These are phyloP conservation scores for Stomatorhinus walkeri DNA, from an alignment of 2,797 vertebrate species.

Conservation along the genomic window DNA sequence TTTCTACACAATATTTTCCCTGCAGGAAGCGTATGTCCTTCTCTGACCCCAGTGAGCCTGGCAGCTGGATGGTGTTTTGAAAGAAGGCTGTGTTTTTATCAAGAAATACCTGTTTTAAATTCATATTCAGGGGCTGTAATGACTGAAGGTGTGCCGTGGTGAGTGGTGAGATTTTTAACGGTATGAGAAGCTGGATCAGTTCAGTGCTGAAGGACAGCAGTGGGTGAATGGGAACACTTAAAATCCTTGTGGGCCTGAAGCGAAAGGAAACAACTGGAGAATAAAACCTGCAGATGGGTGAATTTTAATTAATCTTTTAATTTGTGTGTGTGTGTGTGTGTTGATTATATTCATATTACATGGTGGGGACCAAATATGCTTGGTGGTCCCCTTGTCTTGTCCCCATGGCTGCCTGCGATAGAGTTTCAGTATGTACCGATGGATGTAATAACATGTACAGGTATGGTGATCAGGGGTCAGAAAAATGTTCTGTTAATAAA, in stretches of 20 bases:
- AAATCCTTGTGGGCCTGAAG: background rate
- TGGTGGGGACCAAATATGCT: background rate
- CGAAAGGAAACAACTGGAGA: background rate
- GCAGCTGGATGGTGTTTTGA: background rate
- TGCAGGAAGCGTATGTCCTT: background rate
- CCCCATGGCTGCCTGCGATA: background rate
- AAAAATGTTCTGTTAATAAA: background rate
- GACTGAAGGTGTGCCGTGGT: background rate
- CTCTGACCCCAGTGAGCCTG: background rate
- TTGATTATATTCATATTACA: background rate
- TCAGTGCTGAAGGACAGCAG: background rate
- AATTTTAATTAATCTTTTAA: background rate
- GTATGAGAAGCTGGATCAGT: background rate
- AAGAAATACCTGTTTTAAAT: background rate
- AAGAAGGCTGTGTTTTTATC: background rate
- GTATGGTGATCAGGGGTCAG: background rate
- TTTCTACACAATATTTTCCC: background rate
- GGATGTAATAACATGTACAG: background rate
- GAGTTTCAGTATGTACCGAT: background rate
- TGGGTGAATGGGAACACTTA: background rate
- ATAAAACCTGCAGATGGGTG: background rate
- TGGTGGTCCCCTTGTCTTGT: background rate
- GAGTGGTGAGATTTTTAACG: background rate
- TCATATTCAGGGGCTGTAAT: background rate
- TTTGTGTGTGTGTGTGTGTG: background rate